Base-by-base conservation (phyloP, 2,113 vertebrate genomes). In the Tursiops truncatus region DNA sequence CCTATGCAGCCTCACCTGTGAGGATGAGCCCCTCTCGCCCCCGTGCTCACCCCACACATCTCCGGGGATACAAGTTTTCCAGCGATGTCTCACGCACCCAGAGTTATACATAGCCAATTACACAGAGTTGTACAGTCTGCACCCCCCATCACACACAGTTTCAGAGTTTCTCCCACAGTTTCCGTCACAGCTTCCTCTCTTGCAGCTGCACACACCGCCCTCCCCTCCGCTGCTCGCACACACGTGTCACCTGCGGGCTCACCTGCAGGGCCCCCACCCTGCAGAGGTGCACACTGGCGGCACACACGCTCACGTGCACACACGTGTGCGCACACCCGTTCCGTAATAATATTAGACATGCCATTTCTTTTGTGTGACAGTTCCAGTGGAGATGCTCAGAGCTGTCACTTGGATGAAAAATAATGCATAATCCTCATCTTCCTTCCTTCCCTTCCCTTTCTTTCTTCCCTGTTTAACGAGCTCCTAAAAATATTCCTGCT, bases 391-490 rank as follows among this genome's bases (percentile, higher is more conserved):
- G 97, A 96, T 41, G 97, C 97, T 96, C 95, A 83, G 98, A 98
- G 97, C 98, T 98, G 98, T 98, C 98, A 98, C 93, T 97, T 86
- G 98, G 98, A 98, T 98, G 98, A 98, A 98, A 98, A 98, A 97
- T 98, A 98, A 98, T 97, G 96, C 97, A 98, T 97, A 98, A 97
- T 97, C 97, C 98, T 97, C 92, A 1, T 97, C 98, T 98, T 97
- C 97, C 97, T 98, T 97, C 97, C 97, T 97, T 97, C 94, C 98
- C 96, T 97, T 98, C 62, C 95, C 92, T 98, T 98, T 97, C 98
- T 97, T 98, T 98, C 98, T 98, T 98, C 97, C 97, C 94, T 97
- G 97, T 98, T 98, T 98, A 98, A 98, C 98, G 98, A 98, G 98
- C 97, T 98, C 98, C 98, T 98, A 98, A 98, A 98, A 98, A 98